phyloP scores from a whole-genome alignment of 53 echinoderm and acorn worm species.

The Temnopleurus reevesii region DNA sequence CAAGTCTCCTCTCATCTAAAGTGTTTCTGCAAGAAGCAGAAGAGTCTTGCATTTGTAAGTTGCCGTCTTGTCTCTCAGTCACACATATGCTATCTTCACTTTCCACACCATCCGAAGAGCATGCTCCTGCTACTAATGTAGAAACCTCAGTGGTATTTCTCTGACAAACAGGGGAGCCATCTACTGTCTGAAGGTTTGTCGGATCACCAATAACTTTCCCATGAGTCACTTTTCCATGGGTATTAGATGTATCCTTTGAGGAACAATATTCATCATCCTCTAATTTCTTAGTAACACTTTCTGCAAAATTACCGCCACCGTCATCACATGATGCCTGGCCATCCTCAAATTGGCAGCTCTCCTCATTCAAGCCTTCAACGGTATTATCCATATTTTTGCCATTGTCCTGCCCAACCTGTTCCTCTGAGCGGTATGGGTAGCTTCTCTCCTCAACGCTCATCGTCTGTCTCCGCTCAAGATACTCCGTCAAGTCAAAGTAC shows the following conservation, averaged over 20 bases:
- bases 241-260: too few relatives aligned
- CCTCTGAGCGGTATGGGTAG: slow-evolving; percentile 51
- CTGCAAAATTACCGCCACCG: neutral
- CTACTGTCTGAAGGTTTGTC: neutral
- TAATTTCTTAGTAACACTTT: neutral
- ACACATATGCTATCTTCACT: neutral
- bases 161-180: neutral
- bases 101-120: too few relatives aligned
- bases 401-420: neutral
- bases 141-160: neutral
- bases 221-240: neutral
- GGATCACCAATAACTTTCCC: neutral
- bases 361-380: neutral
- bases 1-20: too few relatives aligned
- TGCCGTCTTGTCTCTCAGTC: neutral
- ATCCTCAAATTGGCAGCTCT: neutral
- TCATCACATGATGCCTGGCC: neutral
- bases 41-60: too few relatives aligned
- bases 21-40: too few relatives aligned
- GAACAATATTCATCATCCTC: neutral
- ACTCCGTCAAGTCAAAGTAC: slow-evolving; percentile 92
- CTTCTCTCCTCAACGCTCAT: slow-evolving; percentile 78
- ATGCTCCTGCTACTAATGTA: neutral
- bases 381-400: neutral
- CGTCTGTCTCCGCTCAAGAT: slow-evolving; percentile 63